Percentiles rank a stretch among this genome's conserved stretches.
These are phyloP conservation scores for Mormyrus proboscirostris DNA, from an alignment of 2,797 vertebrate genomes.

Conservation along the genomic window DNA sequence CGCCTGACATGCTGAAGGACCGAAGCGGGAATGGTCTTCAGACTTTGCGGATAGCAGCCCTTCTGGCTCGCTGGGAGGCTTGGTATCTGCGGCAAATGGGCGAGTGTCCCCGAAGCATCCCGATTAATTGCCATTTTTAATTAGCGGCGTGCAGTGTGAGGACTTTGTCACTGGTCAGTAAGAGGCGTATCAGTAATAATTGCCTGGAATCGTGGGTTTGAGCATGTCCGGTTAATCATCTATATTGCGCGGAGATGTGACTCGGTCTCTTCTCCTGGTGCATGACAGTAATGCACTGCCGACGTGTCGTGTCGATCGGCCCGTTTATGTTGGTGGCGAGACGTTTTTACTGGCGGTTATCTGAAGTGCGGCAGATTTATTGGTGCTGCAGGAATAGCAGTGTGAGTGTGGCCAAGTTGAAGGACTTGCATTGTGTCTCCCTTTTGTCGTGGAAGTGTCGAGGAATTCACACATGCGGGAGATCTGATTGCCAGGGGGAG, in stretches of 20 bases:
- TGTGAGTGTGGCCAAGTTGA: background rate
- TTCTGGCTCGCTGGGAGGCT: background rate
- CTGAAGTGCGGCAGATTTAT: background rate
- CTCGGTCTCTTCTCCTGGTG: background rate
- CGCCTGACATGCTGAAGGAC: constrained; percentile 14
- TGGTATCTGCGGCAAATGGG: background rate
- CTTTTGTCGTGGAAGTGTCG: background rate
- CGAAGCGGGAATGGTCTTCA: constrained; percentile 44
- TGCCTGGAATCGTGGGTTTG: background rate
- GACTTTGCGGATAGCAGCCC: background rate
- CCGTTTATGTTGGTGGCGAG: background rate
- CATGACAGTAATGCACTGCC: background rate
- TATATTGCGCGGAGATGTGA: background rate
- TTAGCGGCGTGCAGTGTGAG: background rate
- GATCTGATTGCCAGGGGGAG: background rate
- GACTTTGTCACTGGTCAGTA: background rate
- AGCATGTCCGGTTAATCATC: background rate
- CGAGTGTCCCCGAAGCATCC: background rate
- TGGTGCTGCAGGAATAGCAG: background rate
- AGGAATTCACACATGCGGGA: background rate
- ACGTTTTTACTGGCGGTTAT: background rate
- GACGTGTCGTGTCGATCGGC: background rate
- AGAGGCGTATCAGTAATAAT: background rate
- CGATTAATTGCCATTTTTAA: background rate
- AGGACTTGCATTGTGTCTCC: background rate